Conservation (phyloP, 1,140 invertebrate genomes). For the Drosophila rufa region DNA sequence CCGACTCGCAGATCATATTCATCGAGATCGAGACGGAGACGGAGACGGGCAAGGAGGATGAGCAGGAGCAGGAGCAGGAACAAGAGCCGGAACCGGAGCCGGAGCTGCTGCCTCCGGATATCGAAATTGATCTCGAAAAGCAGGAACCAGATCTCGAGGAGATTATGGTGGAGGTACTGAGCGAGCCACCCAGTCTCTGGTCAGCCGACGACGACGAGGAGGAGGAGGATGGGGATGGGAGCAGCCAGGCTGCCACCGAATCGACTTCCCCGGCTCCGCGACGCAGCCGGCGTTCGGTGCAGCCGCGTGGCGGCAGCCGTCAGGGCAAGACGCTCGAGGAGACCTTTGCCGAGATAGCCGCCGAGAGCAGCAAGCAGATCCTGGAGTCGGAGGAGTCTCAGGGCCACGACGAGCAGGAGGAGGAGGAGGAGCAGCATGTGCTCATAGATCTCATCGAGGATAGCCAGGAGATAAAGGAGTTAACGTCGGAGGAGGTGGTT, state of each 20-base stretch:
- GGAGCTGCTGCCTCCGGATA: not conserved
- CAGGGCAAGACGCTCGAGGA: slow-evolving; percentile 61
- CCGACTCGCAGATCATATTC: slow-evolving; percentile 61
- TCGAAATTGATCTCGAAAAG: slow-evolving; percentile 15
- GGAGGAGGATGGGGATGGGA: not conserved
- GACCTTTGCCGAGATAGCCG: slow-evolving; percentile 65
- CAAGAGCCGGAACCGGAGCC: not conserved
- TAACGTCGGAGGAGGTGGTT: not conserved
- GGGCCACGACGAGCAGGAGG: slow-evolving; percentile 3
- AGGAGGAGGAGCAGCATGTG: slow-evolving; percentile 26
- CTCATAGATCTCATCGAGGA: slow-evolving; percentile 46
- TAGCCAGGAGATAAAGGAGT: not conserved
- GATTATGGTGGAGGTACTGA: slow-evolving; percentile 34
- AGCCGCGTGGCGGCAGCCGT: not conserved
- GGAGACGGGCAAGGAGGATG: slow-evolving; percentile 12
- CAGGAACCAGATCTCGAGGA: slow-evolving; percentile 7
- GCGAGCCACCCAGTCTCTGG: slow-evolving; percentile 38
- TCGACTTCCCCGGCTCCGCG: slow-evolving; percentile 3
- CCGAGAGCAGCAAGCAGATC: slow-evolving; percentile 45
- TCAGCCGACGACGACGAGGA: slow-evolving; percentile 30
- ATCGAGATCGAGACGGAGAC: slow-evolving; percentile 53
- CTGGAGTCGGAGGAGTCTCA: slow-evolving; percentile 10
- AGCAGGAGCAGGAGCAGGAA: not conserved
- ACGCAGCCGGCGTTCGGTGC: slow-evolving; percentile 44
- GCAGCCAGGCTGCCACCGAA: too few species aligned